Evolutionary conservation across 2,113 vertebrate genomes (phyloP).

Genomic region (Salminus brasiliensis): DNA sequence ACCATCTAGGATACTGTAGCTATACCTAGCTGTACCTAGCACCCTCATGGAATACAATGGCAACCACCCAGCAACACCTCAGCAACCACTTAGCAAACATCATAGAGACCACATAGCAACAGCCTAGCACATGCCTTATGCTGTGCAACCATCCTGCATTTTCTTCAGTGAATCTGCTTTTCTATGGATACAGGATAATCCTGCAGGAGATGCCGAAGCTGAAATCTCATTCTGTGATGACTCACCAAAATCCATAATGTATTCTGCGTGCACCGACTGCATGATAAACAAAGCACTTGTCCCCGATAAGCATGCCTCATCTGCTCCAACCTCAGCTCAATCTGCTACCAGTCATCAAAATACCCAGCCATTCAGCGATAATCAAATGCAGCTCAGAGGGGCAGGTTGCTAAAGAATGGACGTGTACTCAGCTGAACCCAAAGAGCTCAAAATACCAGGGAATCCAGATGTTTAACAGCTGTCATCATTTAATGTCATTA

Average conservation of each 20-base stretch:
- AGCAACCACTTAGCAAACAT: too few species aligned
- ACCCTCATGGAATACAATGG: too few species aligned
- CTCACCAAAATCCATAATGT: conserved; percentile 11
- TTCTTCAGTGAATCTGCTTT: too few species aligned
- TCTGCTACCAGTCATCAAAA: neutral
- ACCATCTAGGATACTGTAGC: too few species aligned
- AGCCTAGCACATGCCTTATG: too few species aligned
- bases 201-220: conserved; percentile 18
- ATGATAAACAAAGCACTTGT: neutral
- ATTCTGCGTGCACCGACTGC: neutral
- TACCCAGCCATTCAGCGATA: neutral
- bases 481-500: too few species aligned
- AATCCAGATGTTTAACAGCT: too few species aligned
- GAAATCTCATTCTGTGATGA: conserved; percentile 14
- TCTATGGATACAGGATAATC: too few species aligned
- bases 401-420: neutral
- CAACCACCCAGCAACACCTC: too few species aligned
- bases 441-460: neutral
- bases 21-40: too few species aligned
- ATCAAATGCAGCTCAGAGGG: neutral
- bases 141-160: too few species aligned
- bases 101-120: too few species aligned
- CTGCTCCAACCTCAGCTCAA: neutral
- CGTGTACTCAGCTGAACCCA: neutral
- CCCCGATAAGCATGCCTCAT: neutral